Evolutionary conservation across 2,797 vertebrate genomes (phyloP), one percentile per base, ranked within the genome.

Genomic region (Lacerta viridis): DNA sequence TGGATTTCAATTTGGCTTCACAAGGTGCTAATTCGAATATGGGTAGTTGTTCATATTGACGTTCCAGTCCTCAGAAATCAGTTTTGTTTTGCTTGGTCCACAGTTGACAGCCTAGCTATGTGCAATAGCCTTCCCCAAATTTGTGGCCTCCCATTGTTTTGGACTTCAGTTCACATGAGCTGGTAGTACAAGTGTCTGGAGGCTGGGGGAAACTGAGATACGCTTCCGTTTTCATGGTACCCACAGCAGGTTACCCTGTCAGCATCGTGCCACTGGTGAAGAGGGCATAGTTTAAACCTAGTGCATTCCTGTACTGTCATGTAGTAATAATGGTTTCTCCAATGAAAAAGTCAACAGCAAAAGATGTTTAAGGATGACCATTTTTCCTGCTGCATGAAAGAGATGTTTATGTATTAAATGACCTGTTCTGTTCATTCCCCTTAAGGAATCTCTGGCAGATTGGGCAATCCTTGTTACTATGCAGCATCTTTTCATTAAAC

Each of bases 401-500:
- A 81, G 64, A 55, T 76, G 29, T 81, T 25, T 75, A 55, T 89
- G 59, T 82, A 50, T 29, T 82, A 89, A 81, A 23, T 74, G 1
- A 86, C 69, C 25, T 55, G 61, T 76, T 59, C 80, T 80, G 36
- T 69, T 68, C 61, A 23, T 66, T 66, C 77, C 41, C 71, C 71
- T 81, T 75, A 81, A 69, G 36, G 61, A 68, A 68, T 75, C 41
- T 86, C 84, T 77, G 61, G 33, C 84, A 81, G 41, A 66, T 68
- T 82, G 71, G 33, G 61, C 61, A 59, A 33, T 81, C 41, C 59
- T 85, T 81, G 84, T 76, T 55, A 85, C 78, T 89, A 86, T 86
- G 84, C 71, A 82, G 84, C 10, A 41, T 59, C 71, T 81, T 80
- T 89, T 81, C 71, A 89, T 85, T 89, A 85, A 88, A 87, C 55